A percentile compares a stretch with the other conserved stretches of the same genome.
phyloP scores from a whole-genome alignment of 2,888 invertebrate species.

The Biston betularia region DNA sequence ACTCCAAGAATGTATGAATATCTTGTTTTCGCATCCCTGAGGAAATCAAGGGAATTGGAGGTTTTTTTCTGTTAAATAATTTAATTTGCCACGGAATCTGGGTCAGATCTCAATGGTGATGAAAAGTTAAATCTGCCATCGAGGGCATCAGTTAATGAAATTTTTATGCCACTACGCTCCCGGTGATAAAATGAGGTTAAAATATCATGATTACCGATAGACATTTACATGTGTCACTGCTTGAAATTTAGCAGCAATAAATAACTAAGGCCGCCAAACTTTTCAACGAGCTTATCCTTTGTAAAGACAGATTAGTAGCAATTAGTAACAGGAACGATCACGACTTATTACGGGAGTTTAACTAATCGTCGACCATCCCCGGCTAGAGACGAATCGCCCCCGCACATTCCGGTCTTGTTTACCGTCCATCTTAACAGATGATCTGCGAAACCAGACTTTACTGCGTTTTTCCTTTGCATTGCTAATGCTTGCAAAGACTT shows the following conservation, averaged over 20 bases:
- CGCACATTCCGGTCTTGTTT: constrained; percentile 67
- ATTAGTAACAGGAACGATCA: constrained; percentile 65
- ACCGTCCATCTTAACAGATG: constrained; percentile 60
- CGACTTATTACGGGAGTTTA: constrained; percentile 60
- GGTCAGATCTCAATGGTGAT: constrained; percentile 28
- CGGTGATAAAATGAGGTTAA: constrained; percentile 7
- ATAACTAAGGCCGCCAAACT: constrained; percentile 39
- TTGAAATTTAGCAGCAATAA: constrained; percentile 33
- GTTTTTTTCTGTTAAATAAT: constrained; percentile 44
- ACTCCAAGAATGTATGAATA: constrained; percentile 49
- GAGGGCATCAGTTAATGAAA: constrained; percentile 33
- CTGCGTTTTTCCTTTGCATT: constrained; percentile 55
- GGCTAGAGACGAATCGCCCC: constrained; percentile 62
- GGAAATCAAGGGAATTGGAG: constrained; percentile 49
- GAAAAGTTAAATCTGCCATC: constrained; percentile 33
- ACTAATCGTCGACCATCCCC: constrained; percentile 58
- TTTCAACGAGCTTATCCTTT: constrained; percentile 47
- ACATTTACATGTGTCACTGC: not conserved
- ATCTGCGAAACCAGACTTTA: constrained; percentile 55
- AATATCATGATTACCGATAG: constrained; percentile 5
- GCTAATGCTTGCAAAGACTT: constrained; percentile 16
- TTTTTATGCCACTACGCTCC: constrained; percentile 22
- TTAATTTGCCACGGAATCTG: constrained; percentile 43
- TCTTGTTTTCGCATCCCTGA: constrained; percentile 54
- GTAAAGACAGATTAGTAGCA: constrained; percentile 61